Conservation (phyloP, 1,140 invertebrate species). For the Paramacrobiotus metropolitanus region DNA sequence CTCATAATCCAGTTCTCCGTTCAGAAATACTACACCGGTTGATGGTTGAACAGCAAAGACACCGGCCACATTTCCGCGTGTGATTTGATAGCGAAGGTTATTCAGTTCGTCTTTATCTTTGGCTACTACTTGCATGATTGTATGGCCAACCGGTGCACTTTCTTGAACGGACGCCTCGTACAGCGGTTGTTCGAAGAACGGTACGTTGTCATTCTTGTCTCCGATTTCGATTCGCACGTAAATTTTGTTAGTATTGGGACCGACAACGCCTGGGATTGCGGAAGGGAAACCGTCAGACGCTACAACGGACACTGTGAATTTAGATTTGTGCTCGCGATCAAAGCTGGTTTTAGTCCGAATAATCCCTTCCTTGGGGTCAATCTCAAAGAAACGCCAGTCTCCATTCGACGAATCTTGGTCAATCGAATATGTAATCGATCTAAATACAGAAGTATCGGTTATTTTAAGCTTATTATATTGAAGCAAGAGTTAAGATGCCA, state of each 20-base stretch:
- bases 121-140: conserved; percentile 58
- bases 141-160: conserved; percentile 88
- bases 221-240: conserved; percentile 57
- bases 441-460: not conserved
- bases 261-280: conserved; percentile 56
- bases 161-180: conserved; percentile 92
- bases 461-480: not conserved
- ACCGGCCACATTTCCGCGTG: conserved; percentile 88
- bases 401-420: conserved; percentile 51
- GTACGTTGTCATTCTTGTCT: conserved; percentile 74
- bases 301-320: conserved; percentile 75
- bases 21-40: conserved; percentile 88
- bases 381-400: conserved; percentile 78
- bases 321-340: conserved; percentile 79
- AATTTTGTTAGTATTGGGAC: conserved; percentile 20
- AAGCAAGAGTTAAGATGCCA: too few species aligned
- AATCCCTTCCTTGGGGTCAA: conserved; percentile 72
- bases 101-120: conserved; percentile 96
- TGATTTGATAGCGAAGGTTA: conserved; percentile 88
- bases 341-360: conserved; percentile 79
- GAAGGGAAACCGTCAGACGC: conserved; percentile 75
- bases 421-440: conserved; percentile 39
- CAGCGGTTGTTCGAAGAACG: conserved; percentile 79
- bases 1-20: conserved; percentile 73
- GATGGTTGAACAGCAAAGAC: conserved; percentile 90